Evolutionary conservation across 1,140 invertebrate species (phyloP).

Genomic region (Drosophila tani): DNA sequence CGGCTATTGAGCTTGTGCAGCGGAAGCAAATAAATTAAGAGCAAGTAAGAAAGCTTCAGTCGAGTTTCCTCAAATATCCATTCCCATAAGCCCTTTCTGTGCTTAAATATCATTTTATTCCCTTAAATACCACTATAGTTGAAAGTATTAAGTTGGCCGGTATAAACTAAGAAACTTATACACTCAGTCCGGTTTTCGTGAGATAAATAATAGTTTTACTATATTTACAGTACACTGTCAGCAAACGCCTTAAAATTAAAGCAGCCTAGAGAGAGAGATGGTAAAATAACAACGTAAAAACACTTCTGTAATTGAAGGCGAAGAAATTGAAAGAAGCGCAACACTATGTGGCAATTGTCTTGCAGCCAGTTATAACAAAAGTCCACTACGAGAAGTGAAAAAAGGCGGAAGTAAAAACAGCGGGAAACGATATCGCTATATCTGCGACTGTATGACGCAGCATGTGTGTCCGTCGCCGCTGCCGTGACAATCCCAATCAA

Average conservation of each 20-base stretch:
- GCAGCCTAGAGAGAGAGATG: slow-evolving; percentile 5
- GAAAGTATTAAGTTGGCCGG: no score
- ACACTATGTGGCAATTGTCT: slow-evolving; percentile 76
- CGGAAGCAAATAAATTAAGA: not conserved
- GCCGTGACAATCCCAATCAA: slow-evolving; percentile 75
- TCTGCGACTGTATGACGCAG: slow-evolving; percentile 20
- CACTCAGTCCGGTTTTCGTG: no score
- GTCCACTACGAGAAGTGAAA: slow-evolving; percentile 40
- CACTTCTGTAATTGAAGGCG: slow-evolving; percentile 11
- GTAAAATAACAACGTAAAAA: slow-evolving; percentile 27
- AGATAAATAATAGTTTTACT: not conserved
- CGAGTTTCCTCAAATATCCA: no score
- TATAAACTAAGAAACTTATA: not conserved
- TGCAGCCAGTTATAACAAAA: slow-evolving; percentile 55
- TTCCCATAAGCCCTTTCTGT: no score
- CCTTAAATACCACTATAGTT: no score
- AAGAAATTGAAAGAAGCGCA: slow-evolving; percentile 25
- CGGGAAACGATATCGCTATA: slow-evolving; percentile 11
- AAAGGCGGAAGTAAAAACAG: slow-evolving; percentile 11
- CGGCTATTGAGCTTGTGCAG: not conserved
- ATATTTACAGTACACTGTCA: slow-evolving; percentile 33
- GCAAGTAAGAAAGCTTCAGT: no score
- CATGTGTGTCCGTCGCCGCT: slow-evolving; percentile 57
- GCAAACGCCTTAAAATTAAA: slow-evolving; percentile 49
- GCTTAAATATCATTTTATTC: no score